A percentile compares a stretch with the other conserved stretches of the same genome.
Conservation (phyloP, 2,797 vertebrate genomes). For the Emydoidea blandingii region DNA sequence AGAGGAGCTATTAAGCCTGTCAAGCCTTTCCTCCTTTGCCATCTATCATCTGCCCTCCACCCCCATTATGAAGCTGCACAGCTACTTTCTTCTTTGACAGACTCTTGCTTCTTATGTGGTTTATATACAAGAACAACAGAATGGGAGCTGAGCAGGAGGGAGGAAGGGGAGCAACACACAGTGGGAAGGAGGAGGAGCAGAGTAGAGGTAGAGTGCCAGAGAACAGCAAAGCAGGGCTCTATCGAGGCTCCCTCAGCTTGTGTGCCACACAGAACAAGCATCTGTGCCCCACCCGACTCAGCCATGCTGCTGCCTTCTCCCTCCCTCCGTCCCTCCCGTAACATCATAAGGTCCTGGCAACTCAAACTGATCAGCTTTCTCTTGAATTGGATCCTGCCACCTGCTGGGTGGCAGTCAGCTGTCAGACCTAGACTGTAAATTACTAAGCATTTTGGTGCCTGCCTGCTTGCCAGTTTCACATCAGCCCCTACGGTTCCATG, state of each 20-base stretch:
- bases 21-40: not conserved
- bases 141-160: slow-evolving; percentile 1
- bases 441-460: not conserved
- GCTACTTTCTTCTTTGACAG: slow-evolving; percentile 45
- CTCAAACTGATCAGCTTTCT: not conserved
- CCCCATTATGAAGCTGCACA: slow-evolving; percentile 47
- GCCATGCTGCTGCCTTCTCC: not conserved
- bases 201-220: not conserved
- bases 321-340: not conserved
- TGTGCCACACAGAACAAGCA: not conserved
- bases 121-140: slow-evolving; percentile 37
- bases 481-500: not conserved
- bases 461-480: not conserved
- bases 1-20: slow-evolving; percentile 53
- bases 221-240: not conserved
- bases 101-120: slow-evolving; percentile 37
- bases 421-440: not conserved
- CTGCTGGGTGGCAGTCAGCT: not conserved
- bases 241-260: not conserved
- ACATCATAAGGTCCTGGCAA: not conserved
- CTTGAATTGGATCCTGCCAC: not conserved
- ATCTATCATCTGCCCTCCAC: not conserved
- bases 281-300: not conserved
- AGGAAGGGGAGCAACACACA: not conserved
- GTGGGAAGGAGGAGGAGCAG: not conserved